Evolutionary conservation across 2,113 vertebrate genomes (phyloP), one percentile per base, ranked within the genome.

Genomic region (Aplodontia rufa): DNA sequence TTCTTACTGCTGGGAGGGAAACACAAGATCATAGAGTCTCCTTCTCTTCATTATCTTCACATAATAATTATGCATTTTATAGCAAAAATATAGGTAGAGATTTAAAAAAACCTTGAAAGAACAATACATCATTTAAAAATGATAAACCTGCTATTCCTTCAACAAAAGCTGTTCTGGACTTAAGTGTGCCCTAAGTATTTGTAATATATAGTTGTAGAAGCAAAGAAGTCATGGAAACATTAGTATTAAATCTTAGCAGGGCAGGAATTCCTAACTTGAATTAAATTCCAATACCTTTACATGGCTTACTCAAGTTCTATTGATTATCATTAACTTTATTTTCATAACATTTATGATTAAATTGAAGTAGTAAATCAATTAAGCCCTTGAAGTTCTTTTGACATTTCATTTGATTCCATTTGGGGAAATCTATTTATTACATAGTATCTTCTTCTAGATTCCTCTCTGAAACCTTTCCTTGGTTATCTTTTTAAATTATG

Each of bases 321-420:
- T 86, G 82, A 83, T 87, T 71, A 83, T 19, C 64, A 58, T 45
- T 68, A 45, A 93, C 80, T 94, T 91, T 90, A 24, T 81, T 89
- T 92, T 75, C 32, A 83, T 74, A 87, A 71, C 12, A 69, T 91
- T 94, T 91, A 32, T 89, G 82, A 79, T 30, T 17, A 42, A 55
- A 66, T 13, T 93, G n/a, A 6, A 24, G 96, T 58, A 91, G 51
- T 32, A 93, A 93, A 89, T 83, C 69, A 91, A 28, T 92, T 74
- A 96, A 85, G 89, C 6, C 26, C 12, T 90, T 91, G 71, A 87
- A 87, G 12, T 55, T 85, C 51, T 82, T 47, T 69, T 74, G 62
- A 4, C 9, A 40, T 89, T 85, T 78, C 62, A 60, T 86, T 96
- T 83, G 8, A 71, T 20, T 76, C 17, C 11, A n/a, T 86, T 89